Evolutionary conservation across 2,113 vertebrate genomes (phyloP), one percentile per base, ranked within the genome.

Genomic region (Megaptera novaeangliae): DNA sequence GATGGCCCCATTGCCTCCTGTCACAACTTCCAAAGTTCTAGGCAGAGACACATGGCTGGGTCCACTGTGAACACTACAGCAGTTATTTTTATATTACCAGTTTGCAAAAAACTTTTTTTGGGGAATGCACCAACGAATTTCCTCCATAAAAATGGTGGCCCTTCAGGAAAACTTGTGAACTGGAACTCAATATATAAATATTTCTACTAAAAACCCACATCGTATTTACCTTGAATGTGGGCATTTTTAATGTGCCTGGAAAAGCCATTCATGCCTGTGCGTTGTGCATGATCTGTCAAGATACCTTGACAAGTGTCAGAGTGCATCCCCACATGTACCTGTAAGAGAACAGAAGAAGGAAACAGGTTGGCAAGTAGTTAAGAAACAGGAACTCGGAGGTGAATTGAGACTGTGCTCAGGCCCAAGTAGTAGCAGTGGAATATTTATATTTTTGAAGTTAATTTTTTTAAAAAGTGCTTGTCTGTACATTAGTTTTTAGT

Each of bases 401-500:
- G 29, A 66, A 15, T 20, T 10, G 17, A 75, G 49, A 21, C 6
- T 78, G 21, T 72, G 46, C 46, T 59, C 39, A 39, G 34, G 66
- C 27, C 46, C 8, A 59, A 27, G 55, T 21, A 94, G 36, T 68
- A 36, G 29, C 61, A 18, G 36, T 66, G 29, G 92, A 49, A 87
- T 93, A 88, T 95, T 97, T 95, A 41, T 94, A 84, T 90, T 97
- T 97, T 84, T 92, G 72, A 97, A 96, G 90, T 92, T 84, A 97
- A 77, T 92, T 95, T 87, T 64, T 85, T 59, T 1, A 3, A 39
- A 92, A 92, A 78, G 55, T 97, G 95, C 97, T 96, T 88, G n/a
- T 96, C 84, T 97, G 87, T 61, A 97, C 97, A 93, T 97, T 97
- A 96, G 97, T 96, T 96, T 97, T 88, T 97, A 97, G 64, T 95